Evolutionary conservation across 2,888 invertebrate species (phyloP).

Genomic region (Noctua fimbriata): DNA sequence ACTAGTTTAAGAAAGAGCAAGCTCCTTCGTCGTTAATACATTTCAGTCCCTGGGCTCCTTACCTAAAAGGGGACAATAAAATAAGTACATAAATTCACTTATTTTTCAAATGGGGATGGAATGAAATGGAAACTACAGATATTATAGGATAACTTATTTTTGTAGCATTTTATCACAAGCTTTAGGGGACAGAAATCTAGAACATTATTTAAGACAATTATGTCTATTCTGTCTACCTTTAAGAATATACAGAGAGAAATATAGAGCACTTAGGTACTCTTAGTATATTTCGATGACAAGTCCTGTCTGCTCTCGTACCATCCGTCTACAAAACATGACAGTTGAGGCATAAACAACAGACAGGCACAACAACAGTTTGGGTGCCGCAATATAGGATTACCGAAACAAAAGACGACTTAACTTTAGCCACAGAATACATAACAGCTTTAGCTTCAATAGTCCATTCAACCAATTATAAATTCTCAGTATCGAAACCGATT

Average conservation of each 20-base stretch:
- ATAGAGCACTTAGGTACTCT: neutral
- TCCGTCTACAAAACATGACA: conserved; percentile 11
- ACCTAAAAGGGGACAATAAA: neutral
- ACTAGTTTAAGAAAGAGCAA: too few species aligned
- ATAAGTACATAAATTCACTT: neutral
- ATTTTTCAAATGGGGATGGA: neutral
- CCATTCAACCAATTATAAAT: conserved; percentile 32
- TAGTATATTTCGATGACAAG: neutral
- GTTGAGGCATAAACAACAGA: conserved; percentile 4
- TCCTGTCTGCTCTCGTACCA: neutral
- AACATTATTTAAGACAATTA: neutral
- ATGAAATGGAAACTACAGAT: neutral
- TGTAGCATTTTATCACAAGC: neutral
- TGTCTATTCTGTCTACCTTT: neutral
- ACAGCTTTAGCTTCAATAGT: conserved; percentile 9
- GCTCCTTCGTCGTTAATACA: neutral
- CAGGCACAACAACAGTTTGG: conserved; percentile 17
- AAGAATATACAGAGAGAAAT: neutral
- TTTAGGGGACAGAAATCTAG: too few species aligned
- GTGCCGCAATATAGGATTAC: conserved; percentile 43
- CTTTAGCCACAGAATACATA: neutral
- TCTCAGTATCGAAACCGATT: conserved; percentile 17
- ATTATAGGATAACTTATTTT: neutral
- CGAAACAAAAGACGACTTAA: conserved; percentile 42
- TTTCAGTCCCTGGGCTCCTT: neutral